Percentiles rank a stretch among this genome's conserved stretches.
Conservation (phyloP, 1,140 invertebrate genomes). For the Hycleus phaleratus region DNA sequence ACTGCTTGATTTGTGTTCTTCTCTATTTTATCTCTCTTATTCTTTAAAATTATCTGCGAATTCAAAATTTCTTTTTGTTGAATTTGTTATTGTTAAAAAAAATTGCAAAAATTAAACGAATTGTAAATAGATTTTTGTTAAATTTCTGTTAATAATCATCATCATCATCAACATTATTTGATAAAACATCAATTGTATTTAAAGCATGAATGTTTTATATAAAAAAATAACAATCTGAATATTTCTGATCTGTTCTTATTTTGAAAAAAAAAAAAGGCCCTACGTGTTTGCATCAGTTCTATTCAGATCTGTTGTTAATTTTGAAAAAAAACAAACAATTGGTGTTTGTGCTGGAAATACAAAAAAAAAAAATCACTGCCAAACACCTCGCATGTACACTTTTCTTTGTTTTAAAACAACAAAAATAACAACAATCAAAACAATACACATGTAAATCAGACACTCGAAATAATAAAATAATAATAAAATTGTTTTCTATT, state of each 20-base stretch:
- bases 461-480: constrained; percentile 7
- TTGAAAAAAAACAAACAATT: background rate
- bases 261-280: constrained; percentile 16
- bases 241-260: constrained; percentile 8
- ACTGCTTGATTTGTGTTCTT: too few relatives aligned
- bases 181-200: too few relatives aligned
- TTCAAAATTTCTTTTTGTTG: too few relatives aligned
- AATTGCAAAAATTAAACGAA: too few relatives aligned
- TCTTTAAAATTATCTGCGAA: too few relatives aligned
- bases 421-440: constrained; percentile 19
- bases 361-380: constrained; percentile 30
- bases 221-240: constrained; percentile 21
- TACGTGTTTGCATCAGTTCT: constrained; percentile 32
- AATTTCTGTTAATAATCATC: too few relatives aligned
- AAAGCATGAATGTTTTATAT: background rate
- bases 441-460: constrained; percentile 18
- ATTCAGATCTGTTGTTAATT: constrained; percentile 16
- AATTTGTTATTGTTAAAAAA: too few relatives aligned
- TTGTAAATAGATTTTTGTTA: too few relatives aligned
- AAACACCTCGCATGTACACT: constrained; percentile 33
- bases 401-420: background rate
- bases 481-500: constrained; percentile 38
- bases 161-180: too few relatives aligned
- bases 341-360: constrained; percentile 20
- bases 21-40: too few relatives aligned